Evolutionary conservation across 30 jellyfish, hydroid and myxozoan species (phyloP), one percentile per base, ranked within the genome.

Genomic region (Pelagia noctiluca): DNA sequence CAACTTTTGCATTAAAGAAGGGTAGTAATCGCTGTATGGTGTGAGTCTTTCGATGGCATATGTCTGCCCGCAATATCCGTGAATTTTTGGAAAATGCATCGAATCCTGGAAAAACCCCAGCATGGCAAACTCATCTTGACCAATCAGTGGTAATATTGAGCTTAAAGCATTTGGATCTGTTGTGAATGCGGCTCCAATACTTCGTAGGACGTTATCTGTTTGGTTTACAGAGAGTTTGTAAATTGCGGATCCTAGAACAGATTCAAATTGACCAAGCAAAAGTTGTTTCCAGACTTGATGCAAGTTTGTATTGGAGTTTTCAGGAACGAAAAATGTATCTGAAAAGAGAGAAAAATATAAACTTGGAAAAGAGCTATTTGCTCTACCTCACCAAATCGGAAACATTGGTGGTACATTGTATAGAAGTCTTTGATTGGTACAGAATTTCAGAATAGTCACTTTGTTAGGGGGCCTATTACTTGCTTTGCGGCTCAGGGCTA

Each of bases 11-110:
- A 63, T 35, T 36, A 87, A 0, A 13, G 88, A 76, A 24, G 98
- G 98, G 67, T 79, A 81, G 26, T 61, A 22, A 0, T 65, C 34
- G 52, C 86, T 63, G 79, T 71, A 84, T 0, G 97, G 97, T 50
- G 79, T 76, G 32, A 88, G 31, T 50, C 50, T 50, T 37, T 95
- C 99, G 60, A 95, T 61, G 11, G 91, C 97, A 67, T 95, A 95
- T 37, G 91, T 37, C 21, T 64, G 75, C 26, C 99, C 99, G 85
- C 99, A 95, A 16, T 95, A 54, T 26, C 99, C 99, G 50, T 50
- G 42, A 31, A 95, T 24, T 35, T 85, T 89, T 31, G 99, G 97
- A 65, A 95, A 78, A 49, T 91, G 84, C 21, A 74, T 65, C 50
- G 80, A 48, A 26, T 80, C 84, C 21, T 85, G 96, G 83, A 61